These are phyloP conservation scores for Glaucomys volans DNA, from an alignment of 2,113 vertebrate genomes.

Conservation along the genomic window DNA sequence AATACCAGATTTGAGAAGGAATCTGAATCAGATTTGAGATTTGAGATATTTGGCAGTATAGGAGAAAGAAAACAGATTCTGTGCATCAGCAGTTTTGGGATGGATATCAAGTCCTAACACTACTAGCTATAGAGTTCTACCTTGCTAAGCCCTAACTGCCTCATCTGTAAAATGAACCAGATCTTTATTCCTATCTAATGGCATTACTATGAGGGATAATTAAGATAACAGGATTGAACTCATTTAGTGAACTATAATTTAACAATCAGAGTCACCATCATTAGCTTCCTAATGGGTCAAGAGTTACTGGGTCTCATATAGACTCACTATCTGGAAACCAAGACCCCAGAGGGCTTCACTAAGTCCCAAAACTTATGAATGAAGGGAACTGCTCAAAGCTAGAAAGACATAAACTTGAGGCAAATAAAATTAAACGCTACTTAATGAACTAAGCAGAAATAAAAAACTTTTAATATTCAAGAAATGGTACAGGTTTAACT, in stretches of 20 bases:
- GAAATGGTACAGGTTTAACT: background rate
- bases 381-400: constrained; percentile 35
- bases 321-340: background rate
- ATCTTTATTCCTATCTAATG: background rate
- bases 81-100: background rate
- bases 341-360: background rate
- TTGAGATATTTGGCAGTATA: background rate
- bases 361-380: constrained; percentile 3
- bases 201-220: background rate
- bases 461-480: constrained; percentile 18
- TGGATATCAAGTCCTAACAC: background rate
- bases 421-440: constrained; percentile 44
- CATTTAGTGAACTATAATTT: constrained; percentile 17
- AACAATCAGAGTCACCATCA: constrained; percentile 19
- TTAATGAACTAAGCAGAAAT: constrained; percentile 33
- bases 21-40: background rate
- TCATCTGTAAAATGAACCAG: constrained; percentile 33
- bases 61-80: constrained; percentile 33
- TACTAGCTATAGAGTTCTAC: background rate
- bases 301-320: background rate
- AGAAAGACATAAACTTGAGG: constrained; percentile 2
- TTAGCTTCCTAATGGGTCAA: background rate
- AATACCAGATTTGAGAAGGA: background rate
- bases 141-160: background rate
- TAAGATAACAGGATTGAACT: constrained; percentile 3